Base-by-base conservation (phyloP, 2,888 invertebrate species). In the Clivina fossor region DNA sequence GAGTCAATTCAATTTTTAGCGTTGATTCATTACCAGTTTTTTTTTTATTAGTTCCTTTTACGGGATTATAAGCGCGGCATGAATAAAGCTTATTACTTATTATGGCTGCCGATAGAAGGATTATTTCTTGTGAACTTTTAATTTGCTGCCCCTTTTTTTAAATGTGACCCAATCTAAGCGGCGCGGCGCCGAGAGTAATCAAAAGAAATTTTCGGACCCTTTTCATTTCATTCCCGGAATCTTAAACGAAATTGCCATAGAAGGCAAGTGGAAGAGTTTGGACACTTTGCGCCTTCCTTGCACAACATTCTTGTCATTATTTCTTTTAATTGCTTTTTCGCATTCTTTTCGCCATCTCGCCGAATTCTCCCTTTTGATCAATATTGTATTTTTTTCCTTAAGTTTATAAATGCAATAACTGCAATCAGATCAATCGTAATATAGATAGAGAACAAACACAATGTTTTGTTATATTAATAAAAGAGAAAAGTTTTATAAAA, bases 1-100 rank as follows among this genome's bases (percentile, higher is more conserved):
- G 56, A 61, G 60, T 58, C 58, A 60, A 61, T 61, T 61, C 61
- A 61, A 61, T 61, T 63, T 61, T 55, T 57, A 57, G 38, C 40
- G 55, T n/a, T 55, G 46, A 55, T 55, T 55, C 55, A 55, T 55
- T 40, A 55, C 55, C 46, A 47, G 55, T 47, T 55, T 49, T n/a
- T n/a, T n/a, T n/a, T n/a, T 55, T 38, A 53, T 55, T 40, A 46
- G 38, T 55, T 47, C 32, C 38, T 55, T 55, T 55, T 37, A 47
- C 55, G 37, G n/a, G 47, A 55, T 55, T 55, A 40, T 55, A 40
- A 43, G 13, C 44, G 8, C n/a, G 49, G 44, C 47, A 56, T 56
- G 56, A 50, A 56, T 56, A 56, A 56, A 56, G 56, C 49, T 50
- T 56, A 56, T 56, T 56, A 56, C 56, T 56, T 48, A 56, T 56